Conservation (phyloP, 2,113 vertebrate genomes). For the Caranx ignobilis region DNA sequence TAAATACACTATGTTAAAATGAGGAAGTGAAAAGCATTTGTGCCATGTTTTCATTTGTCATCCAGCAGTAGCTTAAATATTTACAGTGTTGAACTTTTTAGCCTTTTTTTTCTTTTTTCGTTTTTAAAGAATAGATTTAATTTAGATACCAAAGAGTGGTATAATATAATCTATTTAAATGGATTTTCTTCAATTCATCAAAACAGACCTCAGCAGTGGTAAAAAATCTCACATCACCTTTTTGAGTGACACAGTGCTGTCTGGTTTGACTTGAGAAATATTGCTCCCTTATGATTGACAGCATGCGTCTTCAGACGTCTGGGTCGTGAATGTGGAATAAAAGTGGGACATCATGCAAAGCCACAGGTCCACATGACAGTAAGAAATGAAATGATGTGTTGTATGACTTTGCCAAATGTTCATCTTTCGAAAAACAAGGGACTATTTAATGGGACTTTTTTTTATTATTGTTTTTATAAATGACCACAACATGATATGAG, state of each 20-base stretch:
- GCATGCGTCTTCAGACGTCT: slow-evolving; percentile 19
- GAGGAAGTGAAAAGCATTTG: too few species aligned
- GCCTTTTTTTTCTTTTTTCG: too few species aligned
- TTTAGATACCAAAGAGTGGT: neutral
- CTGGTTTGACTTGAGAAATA: slow-evolving; percentile 33
- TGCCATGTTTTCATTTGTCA: too few species aligned
- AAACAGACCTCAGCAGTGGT: neutral
- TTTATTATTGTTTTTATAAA: neutral
- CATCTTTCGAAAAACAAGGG: neutral
- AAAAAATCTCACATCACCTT: neutral
- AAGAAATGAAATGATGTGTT: neutral
- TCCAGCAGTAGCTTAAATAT: too few species aligned
- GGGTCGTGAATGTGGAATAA: slow-evolving; percentile 20
- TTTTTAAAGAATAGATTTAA: neutral
- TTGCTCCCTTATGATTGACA: slow-evolving; percentile 44
- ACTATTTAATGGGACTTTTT: neutral
- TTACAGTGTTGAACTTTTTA: too few species aligned
- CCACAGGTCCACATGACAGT: slow-evolving; percentile 43
- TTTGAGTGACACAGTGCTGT: neutral
- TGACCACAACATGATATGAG: neutral
- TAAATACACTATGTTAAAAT: too few species aligned
- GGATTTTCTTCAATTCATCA: too few species aligned
- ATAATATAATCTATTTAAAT: too few species aligned
- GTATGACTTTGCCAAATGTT: slow-evolving; percentile 39
- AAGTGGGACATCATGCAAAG: slow-evolving; percentile 19